Evolutionary conservation across 2,888 invertebrate species (phyloP).

Genomic region (Trissoscelio sp.): DNA sequence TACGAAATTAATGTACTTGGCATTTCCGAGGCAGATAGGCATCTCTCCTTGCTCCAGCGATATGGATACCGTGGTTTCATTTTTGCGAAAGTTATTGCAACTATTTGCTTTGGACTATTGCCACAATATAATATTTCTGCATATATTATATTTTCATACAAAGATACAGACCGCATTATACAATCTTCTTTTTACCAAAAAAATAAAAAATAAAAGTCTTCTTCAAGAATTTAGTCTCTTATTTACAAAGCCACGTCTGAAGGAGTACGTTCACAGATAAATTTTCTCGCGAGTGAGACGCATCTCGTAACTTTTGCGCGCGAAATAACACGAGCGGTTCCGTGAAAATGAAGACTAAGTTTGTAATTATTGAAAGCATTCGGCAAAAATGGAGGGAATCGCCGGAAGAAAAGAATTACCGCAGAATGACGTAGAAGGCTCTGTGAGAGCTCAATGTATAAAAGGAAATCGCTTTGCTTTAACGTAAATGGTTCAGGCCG

Average conservation of each 20-base stretch:
- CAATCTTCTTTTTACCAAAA: not conserved
- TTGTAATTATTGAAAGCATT: slow-evolving; percentile 64
- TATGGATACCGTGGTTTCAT: slow-evolving; percentile 61
- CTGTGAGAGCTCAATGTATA: slow-evolving; percentile 78
- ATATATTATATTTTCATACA: slow-evolving; percentile 19
- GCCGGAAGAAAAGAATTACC: slow-evolving; percentile 69
- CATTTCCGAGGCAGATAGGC: slow-evolving; percentile 74
- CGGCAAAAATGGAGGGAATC: slow-evolving; percentile 67
- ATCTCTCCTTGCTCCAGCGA: slow-evolving; percentile 59
- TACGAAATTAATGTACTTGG: slow-evolving; percentile 76
- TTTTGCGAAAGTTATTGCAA: slow-evolving; percentile 67
- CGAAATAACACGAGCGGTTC: slow-evolving; percentile 41
- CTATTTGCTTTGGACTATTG: slow-evolving; percentile 56
- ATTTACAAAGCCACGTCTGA: no score
- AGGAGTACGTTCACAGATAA: not conserved
- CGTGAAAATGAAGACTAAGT: slow-evolving; percentile 55
- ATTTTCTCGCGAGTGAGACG: not conserved
- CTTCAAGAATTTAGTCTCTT: no score
- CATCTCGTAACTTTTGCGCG: slow-evolving; percentile 31
- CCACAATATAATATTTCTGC: slow-evolving; percentile 31
- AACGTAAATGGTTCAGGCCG: slow-evolving; percentile 77
- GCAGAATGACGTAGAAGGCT: slow-evolving; percentile 67
- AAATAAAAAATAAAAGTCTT: no score
- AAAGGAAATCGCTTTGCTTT: slow-evolving; percentile 80
- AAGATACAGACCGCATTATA: not conserved